phyloP scores from a whole-genome alignment of 1,140 invertebrate genomes.

The Proales similis region DNA sequence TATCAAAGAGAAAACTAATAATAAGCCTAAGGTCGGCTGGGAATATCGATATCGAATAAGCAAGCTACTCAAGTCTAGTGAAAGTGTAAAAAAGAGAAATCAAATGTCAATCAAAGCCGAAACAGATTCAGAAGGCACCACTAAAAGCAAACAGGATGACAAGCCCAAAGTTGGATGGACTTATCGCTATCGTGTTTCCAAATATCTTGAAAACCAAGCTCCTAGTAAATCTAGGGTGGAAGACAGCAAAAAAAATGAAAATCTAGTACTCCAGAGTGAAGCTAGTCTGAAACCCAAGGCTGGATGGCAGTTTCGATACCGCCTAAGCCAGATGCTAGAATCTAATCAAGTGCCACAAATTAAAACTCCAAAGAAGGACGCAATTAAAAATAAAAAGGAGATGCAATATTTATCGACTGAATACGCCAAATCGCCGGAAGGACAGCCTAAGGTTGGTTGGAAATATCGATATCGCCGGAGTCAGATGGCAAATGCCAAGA shows the following conservation, averaged over 20 bases:
- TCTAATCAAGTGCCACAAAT: neutral
- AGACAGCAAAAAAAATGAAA: neutral
- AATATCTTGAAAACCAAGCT: neutral
- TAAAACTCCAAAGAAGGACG: constrained; percentile 5
- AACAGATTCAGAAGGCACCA: neutral
- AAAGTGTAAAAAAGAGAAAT: no score
- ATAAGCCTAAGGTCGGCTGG: no score
- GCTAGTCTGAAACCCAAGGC: neutral
- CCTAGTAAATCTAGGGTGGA: neutral
- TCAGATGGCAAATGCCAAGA: neutral
- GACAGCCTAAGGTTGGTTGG: neutral
- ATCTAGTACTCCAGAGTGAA: neutral
- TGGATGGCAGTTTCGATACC: constrained; percentile 2
- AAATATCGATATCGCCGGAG: neutral
- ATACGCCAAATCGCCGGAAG: neutral
- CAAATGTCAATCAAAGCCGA: no score
- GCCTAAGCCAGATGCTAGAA: neutral
- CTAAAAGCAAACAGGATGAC: neutral
- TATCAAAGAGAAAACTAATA: no score
- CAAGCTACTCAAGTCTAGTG: no score
- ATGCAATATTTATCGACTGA: no score
- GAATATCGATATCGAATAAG: no score
- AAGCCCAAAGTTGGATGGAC: constrained; percentile 35
- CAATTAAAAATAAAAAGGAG: no score
- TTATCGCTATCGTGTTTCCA: constrained; percentile 7